phyloP scores from a whole-genome alignment of 2,888 invertebrate species.

The Nezara viridula region DNA sequence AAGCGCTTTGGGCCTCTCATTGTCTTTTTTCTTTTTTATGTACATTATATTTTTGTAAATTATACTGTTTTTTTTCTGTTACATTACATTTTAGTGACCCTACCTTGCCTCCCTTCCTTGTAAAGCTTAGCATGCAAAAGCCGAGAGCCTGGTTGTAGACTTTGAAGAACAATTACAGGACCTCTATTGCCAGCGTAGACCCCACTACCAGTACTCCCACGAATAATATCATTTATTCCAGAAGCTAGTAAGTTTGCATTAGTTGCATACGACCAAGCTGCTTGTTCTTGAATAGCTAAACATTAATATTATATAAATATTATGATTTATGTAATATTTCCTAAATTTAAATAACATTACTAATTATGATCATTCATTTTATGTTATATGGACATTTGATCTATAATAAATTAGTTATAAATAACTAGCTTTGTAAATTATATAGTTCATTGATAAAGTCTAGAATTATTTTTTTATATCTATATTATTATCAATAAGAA shows the following conservation, averaged over 20 bases:
- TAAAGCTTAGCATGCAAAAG: slow-evolving; percentile 32
- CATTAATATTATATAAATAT: slow-evolving; percentile 54
- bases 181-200: slow-evolving; percentile 70
- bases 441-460: background rate
- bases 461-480: background rate
- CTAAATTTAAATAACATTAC: background rate
- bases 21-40: no score
- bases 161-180: slow-evolving; percentile 51
- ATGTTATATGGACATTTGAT: background rate
- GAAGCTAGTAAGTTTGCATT: slow-evolving; percentile 71
- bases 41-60: no score
- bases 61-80: background rate
- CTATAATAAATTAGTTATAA: background rate
- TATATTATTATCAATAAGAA: background rate
- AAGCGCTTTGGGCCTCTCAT: no score
- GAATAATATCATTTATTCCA: slow-evolving; percentile 70
- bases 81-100: background rate
- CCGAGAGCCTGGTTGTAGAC: background rate
- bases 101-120: slow-evolving; percentile 50
- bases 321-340: background rate
- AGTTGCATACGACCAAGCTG: slow-evolving; percentile 71
- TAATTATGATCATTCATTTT: background rate
- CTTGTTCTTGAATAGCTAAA: slow-evolving; percentile 70
- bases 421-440: background rate
- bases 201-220: slow-evolving; percentile 71